Conservation (phyloP, 2,113 vertebrate species). For the Barnardius zonarius region DNA sequence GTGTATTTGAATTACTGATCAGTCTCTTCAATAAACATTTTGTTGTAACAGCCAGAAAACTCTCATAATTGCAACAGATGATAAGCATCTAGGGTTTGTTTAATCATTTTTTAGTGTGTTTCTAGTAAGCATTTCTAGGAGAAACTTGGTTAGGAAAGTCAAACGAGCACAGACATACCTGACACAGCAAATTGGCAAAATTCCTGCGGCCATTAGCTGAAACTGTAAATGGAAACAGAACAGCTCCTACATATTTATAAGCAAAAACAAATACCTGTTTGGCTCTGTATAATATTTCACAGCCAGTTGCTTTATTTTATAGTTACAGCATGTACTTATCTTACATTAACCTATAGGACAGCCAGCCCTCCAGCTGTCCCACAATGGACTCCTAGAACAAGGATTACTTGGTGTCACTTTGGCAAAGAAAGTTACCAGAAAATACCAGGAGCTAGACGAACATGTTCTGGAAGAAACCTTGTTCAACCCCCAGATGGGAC, state of each 20-base stretch:
- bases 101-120: not conserved
- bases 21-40: not conserved
- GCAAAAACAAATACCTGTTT: not conserved
- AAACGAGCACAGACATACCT: not conserved
- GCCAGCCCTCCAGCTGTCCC: not conserved
- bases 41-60: not conserved
- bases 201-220: slow-evolving; percentile 8
- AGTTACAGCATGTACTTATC: not conserved
- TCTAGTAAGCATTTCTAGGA: not conserved
- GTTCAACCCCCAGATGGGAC: not conserved
- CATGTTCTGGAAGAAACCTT: not conserved
- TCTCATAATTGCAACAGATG: not conserved
- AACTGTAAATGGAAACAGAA: slow-evolving; percentile 3
- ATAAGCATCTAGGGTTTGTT: not conserved
- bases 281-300: slow-evolving; percentile 2
- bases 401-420: not conserved
- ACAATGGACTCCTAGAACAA: not conserved
- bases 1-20: not conserved
- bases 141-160: not conserved
- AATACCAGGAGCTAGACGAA: not conserved
- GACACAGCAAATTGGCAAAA: slow-evolving; percentile 36
- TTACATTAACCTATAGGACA: not conserved
- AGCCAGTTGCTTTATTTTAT: slow-evolving; percentile 27
- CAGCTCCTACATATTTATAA: slow-evolving; percentile 35
- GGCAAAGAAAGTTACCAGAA: not conserved